Base-by-base conservation (phyloP, 2,888 invertebrate species). In the Acanthosepion pharaonis region DNA sequence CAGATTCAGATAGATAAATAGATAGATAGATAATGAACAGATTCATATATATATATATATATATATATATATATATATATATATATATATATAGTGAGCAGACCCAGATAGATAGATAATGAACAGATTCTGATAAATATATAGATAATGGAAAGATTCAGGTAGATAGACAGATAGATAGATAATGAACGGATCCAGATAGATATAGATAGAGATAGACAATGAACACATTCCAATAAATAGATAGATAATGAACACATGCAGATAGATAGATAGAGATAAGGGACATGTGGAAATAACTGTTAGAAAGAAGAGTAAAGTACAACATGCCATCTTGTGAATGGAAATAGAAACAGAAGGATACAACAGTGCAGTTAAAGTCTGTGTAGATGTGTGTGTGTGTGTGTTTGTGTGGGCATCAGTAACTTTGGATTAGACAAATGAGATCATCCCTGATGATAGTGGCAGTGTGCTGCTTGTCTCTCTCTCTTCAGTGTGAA, bases 341-440 rank as follows among this genome's bases (percentile, higher is more conserved):
- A 78, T 78, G 78, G 33, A 78, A 11, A 4, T 3, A 78, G 78
- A 78, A 78, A 78, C n/a, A 33, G 33, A 78, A 78, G n/a, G 78
- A 33, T 33, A 78, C n/a, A 78, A 11, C 23, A n/a, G n/a, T 78
- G 33, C 8, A 23, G 20, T 3, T 6, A 59, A 59, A 59, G 23
- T 59, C 20, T n/a, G 78, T 78, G 78, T 33, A 78, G 78, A 78
- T 78, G 33, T 78, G 78, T 78, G 78, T 78, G n/a, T 33, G n/a
- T 78, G n/a, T n/a, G 11, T 78, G 78, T 78, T 9, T 11, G 78
- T n/a, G 33, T 18, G 78, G 78, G 78, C 78, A 78, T 78, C 78
- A 78, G n/a, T 78, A 78, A 78, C 78, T 78, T 78, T 78, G 78
- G 78, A 78, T 78, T 78, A 78, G 78, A 78, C 78, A 78, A 78